These are phyloP conservation scores for Nasonia longicornis DNA, from an alignment of 1,140 invertebrate genomes.

Conservation along the genomic window DNA sequence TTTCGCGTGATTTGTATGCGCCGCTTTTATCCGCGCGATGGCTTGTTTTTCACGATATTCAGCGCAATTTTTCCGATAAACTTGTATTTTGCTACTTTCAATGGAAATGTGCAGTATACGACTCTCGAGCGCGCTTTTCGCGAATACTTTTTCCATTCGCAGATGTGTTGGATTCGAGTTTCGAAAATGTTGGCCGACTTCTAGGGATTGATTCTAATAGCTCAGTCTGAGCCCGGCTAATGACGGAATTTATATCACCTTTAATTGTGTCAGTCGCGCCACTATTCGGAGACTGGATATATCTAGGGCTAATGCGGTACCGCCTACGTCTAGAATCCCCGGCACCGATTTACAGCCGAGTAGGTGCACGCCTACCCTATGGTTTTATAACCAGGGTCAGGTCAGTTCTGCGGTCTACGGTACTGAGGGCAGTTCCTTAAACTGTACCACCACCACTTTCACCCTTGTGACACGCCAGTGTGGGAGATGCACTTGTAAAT, in stretches of 20 bases:
- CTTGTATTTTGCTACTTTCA: not conserved
- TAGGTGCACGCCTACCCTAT: not conserved
- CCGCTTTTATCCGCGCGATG: not conserved
- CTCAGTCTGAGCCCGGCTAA: no score
- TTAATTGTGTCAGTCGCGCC: not conserved
- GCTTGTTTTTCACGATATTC: not conserved
- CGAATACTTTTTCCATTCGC: no score
- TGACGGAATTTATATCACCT: not conserved
- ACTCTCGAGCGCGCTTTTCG: not conserved
- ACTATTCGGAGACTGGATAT: not conserved
- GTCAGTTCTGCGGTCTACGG: not conserved
- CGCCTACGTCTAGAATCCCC: not conserved
- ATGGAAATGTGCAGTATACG: not conserved
- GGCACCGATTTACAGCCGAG: not conserved
- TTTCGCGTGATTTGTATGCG: slow-evolving; percentile 3
- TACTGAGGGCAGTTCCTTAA: not conserved
- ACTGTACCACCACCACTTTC: no score
- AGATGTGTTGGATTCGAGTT: no score
- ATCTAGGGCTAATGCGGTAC: not conserved
- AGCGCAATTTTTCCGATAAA: slow-evolving; percentile 1
- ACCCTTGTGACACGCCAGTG: no score
- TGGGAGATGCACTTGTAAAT: no score
- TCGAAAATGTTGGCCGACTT: no score
- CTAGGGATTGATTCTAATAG: no score
- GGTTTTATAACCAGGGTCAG: not conserved